phyloP scores from a whole-genome alignment of 2,113 vertebrate species.

The Larimichthys polyactis region DNA sequence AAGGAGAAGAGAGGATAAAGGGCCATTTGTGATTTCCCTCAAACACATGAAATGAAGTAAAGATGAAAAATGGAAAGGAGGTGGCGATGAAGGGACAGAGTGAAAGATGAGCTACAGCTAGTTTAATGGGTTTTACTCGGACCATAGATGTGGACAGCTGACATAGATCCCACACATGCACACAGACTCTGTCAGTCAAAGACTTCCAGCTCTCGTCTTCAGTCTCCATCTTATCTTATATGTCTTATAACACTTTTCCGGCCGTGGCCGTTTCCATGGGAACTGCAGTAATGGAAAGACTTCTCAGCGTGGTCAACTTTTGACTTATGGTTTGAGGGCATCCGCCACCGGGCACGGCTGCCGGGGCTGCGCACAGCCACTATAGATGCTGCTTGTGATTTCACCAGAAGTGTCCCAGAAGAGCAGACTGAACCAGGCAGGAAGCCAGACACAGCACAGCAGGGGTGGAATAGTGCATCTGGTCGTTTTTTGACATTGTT shows the following conservation, averaged over 20 bases:
- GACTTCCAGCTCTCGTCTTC: constrained; percentile 10
- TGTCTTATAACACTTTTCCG: constrained; percentile 28
- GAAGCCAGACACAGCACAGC: no score
- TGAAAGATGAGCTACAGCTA: constrained; percentile 44
- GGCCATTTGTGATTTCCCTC: constrained; percentile 14
- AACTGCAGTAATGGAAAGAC: constrained; percentile 48
- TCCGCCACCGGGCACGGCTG: not conserved
- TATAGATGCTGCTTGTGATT: no score
- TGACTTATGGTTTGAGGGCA: not conserved
- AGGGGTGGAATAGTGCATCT: no score
- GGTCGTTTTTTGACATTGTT: no score
- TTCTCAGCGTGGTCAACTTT: constrained; percentile 33
- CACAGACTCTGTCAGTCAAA: constrained; percentile 44
- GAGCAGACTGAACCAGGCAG: no score
- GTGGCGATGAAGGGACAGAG: constrained; percentile 17
- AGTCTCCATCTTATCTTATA: constrained; percentile 26
- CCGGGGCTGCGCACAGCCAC: no score
- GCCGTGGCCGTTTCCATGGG: constrained; percentile 62
- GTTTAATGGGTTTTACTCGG: constrained; percentile 6
- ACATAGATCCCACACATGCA: constrained; percentile 39
- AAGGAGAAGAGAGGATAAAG: constrained; percentile 42
- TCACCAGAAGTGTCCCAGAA: no score
- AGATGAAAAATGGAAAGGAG: constrained; percentile 9
- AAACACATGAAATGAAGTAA: constrained; percentile 13
- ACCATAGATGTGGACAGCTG: constrained; percentile 5